phyloP scores from a whole-genome alignment of 1,140 invertebrate species.

The Gonioctena quinquepunctata region DNA sequence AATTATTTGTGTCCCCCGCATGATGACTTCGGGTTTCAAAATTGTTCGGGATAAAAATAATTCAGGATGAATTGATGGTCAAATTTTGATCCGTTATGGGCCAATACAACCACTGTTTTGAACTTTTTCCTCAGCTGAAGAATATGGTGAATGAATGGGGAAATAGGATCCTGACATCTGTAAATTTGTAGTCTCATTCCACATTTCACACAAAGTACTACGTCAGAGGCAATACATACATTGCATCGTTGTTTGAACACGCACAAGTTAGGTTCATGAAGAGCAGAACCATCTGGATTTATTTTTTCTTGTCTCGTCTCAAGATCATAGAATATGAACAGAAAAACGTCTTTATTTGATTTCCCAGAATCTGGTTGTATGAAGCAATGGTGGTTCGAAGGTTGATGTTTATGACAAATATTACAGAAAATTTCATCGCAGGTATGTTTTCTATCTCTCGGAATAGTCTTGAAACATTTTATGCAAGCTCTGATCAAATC shows the following conservation, averaged over 20 bases:
- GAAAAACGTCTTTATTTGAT: background rate
- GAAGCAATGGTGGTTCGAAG: background rate
- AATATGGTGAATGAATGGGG: background rate
- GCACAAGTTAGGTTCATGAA: background rate
- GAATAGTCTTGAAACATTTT: background rate
- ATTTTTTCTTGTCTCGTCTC: background rate
- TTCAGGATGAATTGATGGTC: slow-evolving; percentile 11
- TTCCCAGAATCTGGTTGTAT: background rate
- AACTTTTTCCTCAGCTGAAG: background rate
- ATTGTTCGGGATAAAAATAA: background rate
- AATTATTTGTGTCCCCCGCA: background rate
- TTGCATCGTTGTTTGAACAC: background rate
- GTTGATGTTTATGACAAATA: background rate
- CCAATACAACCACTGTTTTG: background rate
- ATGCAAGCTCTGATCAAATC: background rate
- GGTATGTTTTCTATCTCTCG: background rate
- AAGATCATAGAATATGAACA: background rate
- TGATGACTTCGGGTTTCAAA: background rate
- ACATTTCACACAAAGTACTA: background rate
- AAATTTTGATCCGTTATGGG: background rate
- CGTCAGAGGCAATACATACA: background rate
- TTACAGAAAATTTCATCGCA: slow-evolving; percentile 1
- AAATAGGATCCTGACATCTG: background rate
- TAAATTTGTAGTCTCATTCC: too few species aligned
- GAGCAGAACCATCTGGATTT: background rate